These are phyloP conservation scores for Collichthys lucidus DNA, from an alignment of 2,113 vertebrate genomes.

Conservation along the genomic window DNA sequence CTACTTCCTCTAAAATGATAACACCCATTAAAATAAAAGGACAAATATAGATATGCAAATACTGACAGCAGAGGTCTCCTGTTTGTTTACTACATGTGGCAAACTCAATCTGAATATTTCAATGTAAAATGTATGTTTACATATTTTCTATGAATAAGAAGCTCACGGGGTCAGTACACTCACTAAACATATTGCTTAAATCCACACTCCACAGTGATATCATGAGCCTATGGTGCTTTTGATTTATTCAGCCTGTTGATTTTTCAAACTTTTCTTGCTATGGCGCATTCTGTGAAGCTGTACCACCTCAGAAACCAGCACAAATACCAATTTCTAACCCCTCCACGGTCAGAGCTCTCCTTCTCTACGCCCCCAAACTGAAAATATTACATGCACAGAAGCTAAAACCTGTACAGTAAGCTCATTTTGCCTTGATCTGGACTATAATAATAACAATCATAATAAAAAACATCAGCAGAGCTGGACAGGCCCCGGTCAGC, in stretches of 20 bases:
- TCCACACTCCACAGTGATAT: neutral
- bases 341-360: conserved; percentile 2
- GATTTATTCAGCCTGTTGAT: conserved; percentile 75
- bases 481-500: conserved; percentile 38
- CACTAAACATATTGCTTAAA: neutral
- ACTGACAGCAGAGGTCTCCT: no score
- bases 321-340: neutral
- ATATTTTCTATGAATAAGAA: neutral
- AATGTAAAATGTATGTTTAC: neutral
- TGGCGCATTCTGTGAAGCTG: conserved; percentile 27
- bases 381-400: neutral
- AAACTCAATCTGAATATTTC: neutral
- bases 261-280: conserved; percentile 65
- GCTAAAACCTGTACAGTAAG: conserved; percentile 1
- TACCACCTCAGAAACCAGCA: conserved; percentile 13
- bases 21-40: neutral
- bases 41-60: neutral
- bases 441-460: neutral
- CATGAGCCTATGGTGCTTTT: conserved; percentile 6
- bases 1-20: neutral
- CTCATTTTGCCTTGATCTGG: conserved; percentile 17
- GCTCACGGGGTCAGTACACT: neutral
- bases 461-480: conserved; percentile 25
- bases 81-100: conserved; percentile 4
- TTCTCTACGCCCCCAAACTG: conserved; percentile 7